Base-by-base conservation (phyloP, 2,797 vertebrate species). In the Rhinophrynus dorsalis region DNA sequence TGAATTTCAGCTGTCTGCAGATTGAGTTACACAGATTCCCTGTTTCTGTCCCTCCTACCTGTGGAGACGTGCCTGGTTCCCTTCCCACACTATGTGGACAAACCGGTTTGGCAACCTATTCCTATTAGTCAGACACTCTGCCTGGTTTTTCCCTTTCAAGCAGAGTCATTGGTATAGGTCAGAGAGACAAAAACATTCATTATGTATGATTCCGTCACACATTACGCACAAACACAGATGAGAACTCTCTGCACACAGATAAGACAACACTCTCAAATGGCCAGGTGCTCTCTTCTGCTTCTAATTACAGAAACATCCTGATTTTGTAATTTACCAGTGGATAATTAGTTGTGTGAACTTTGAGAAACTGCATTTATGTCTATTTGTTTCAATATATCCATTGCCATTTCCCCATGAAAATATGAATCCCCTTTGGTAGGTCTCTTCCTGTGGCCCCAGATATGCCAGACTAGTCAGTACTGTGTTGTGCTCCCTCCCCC, bases 21-120 rank as follows among this genome's bases (percentile, higher is more conserved):
- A 6, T 2, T 44, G n/a, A 15, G 17, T 44, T 44, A 44, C 40
- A 18, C 30, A 33, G 5, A 57, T 7, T 38, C 20, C 27, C 30
- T 23, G 12, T 15, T 18, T 20, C 40, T 26, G 12, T 17, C 17
- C 21, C 9, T 20, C 24, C 11, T 54, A 21, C 64, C 8, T 26
- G 64, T 48, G 20, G 29, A 6, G 52, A 37, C 64, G 2, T 24
- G 40, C 26, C 37, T 45, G 8, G 15, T 26, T 6, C 7, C 1
- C 61, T 5, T 18, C 6, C 27, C n/a, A 24, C 23, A 44, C 12
- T 37, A 11, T 18, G 32, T 10, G 10, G 40, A 18, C 18, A 8
- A 55, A 68, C 65, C n/a, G 33, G 65, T 68, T 59, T 58, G 55
- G 32, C 65, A 45, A 57, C 67, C 61, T 38, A 11, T 7, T 77